Evolutionary conservation across 2,888 invertebrate species (phyloP).

Genomic region (Acanthosepion pharaonis): DNA sequence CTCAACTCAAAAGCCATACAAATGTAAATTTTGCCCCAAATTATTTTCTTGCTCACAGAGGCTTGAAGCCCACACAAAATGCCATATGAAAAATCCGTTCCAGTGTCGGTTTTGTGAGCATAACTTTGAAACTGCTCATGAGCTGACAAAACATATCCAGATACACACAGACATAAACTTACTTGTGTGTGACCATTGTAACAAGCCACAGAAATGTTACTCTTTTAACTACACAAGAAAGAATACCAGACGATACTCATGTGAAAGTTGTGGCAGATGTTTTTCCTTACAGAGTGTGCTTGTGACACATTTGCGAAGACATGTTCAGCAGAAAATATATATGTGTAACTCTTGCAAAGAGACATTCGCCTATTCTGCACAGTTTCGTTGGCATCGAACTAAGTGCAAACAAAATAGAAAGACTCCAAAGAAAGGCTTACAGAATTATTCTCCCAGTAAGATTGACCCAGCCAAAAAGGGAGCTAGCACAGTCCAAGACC

Average conservation of each 20-base stretch:
- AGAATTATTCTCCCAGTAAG: neutral
- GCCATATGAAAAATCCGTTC: neutral
- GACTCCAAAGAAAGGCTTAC: neutral
- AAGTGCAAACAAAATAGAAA: neutral
- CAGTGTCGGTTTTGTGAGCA: neutral
- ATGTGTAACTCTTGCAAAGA: neutral
- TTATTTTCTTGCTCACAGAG: neutral
- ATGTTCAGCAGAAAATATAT: neutral
- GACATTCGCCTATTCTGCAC: neutral
- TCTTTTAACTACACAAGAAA: neutral
- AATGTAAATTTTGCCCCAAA: constrained; percentile 8
- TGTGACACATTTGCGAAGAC: neutral
- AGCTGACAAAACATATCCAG: neutral
- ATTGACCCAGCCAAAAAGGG: neutral
- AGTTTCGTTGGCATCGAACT: neutral
- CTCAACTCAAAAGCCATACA: neutral
- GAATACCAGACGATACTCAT: neutral
- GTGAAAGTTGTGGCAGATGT: neutral
- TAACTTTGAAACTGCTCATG: neutral
- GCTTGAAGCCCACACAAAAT: neutral
- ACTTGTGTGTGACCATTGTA: neutral
- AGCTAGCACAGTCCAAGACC: neutral
- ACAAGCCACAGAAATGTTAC: neutral
- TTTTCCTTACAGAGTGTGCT: neutral
- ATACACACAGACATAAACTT: neutral